These are phyloP conservation scores for Philereme vetulata DNA, from an alignment of 2,888 invertebrate genomes.

Conservation along the genomic window DNA sequence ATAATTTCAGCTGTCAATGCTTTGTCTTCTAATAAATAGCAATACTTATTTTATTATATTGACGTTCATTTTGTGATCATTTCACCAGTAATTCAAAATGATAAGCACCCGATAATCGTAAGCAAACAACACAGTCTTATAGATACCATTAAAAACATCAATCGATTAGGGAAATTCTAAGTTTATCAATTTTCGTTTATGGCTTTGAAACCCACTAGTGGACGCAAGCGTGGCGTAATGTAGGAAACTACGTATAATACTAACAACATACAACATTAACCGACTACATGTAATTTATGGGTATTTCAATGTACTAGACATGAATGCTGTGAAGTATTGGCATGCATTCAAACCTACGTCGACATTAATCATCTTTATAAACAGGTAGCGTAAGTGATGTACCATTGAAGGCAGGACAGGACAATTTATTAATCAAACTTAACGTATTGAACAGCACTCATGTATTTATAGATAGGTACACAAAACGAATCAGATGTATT, in stretches of 20 bases:
- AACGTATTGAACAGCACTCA: slow-evolving; percentile 25
- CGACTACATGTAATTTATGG: slow-evolving; percentile 43
- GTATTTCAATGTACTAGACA: slow-evolving; percentile 42
- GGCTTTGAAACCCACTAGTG: slow-evolving; percentile 46
- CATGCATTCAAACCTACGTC: slow-evolving; percentile 33
- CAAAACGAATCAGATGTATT: slow-evolving; percentile 17
- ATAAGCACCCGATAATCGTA: slow-evolving; percentile 44
- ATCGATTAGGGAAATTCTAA: slow-evolving; percentile 6
- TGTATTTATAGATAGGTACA: slow-evolving; percentile 19
- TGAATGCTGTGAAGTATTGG: slow-evolving; percentile 45
- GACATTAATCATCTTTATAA: slow-evolving; percentile 26
- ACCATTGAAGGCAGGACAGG: neutral
- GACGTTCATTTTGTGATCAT: slow-evolving; percentile 27
- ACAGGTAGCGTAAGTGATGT: slow-evolving; percentile 22
- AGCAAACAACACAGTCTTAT: slow-evolving; percentile 56
- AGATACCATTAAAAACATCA: slow-evolving; percentile 43
- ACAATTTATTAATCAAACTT: slow-evolving; percentile 1
- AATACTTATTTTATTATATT: slow-evolving; percentile 8
- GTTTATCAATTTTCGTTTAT: slow-evolving; percentile 9
- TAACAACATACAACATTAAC: slow-evolving; percentile 58
- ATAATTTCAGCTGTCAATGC: slow-evolving; percentile 24
- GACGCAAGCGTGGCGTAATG: slow-evolving; percentile 67
- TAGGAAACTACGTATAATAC: slow-evolving; percentile 54
- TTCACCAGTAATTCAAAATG: slow-evolving; percentile 32
- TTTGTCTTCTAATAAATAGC: slow-evolving; percentile 10